Evolutionary conservation across 2,888 invertebrate genomes (phyloP), one percentile per base, ranked within the genome.

Genomic region (Mesoligia furuncula): DNA sequence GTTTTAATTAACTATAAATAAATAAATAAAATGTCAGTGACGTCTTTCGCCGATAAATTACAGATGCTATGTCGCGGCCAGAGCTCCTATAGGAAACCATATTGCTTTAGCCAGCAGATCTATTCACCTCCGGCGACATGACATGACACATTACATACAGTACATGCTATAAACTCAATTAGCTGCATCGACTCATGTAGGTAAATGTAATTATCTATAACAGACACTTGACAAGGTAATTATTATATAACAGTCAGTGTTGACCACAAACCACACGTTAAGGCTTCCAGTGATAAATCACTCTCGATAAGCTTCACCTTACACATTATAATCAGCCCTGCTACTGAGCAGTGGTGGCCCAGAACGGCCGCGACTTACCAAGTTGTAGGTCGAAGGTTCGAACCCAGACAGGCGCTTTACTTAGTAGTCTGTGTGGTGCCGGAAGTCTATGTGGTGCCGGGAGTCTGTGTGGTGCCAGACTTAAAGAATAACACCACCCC

Each of bases 161-260:
- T 27, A 51, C 27, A 27, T 67, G 11, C 31, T 62, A 84, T 57
- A 79, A 67, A 62, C 42, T 36, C 61, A 80, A 84, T 84, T 80
- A 80, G 24, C 70, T 39, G 51, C 36, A 62, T 61, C 17, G 15
- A 62, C 15, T 67, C 31, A 27, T 71, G 69, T 69, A 42, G 31
- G 24, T 24, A 15, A 64, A 71, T 66, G 51, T 54, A 66, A 80
- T 66, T 48, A 48, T 0, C 54, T 54, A 77, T 48, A 48, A 24
- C 45, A 54, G 51, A 77, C 42, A 62, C n/a, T 57, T 62, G 66
- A 67, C 84, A 80, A 27, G 61, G 59, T 36, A 62, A 71, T 84
- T 57, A 79, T 79, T 57, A 61, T n/a, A 78, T 80, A 51, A 80
- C 65, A 31, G 61, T 39, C 31, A 39, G 51, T 79, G 69, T 48